Conservation (phyloP, 2,113 vertebrate genomes). For the Probosciger aterrimus region DNA sequence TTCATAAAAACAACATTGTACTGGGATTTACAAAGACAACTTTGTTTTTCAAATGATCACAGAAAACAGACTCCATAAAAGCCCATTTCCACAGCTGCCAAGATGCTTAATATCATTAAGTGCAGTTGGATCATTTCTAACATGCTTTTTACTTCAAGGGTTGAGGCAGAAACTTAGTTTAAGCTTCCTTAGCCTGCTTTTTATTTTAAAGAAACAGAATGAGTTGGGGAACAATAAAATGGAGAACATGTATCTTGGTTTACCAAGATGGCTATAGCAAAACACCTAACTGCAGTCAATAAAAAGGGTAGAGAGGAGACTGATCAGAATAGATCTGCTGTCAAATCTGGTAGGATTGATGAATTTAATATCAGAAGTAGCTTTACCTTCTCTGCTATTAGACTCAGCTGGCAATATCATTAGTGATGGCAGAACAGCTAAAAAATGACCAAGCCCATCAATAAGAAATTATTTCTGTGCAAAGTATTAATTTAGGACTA, state of each 20-base stretch:
- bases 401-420: background rate
- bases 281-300: background rate
- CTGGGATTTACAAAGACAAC: background rate
- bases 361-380: constrained; percentile 36
- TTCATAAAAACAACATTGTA: background rate
- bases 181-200: background rate
- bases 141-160: background rate
- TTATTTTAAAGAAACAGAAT: background rate
- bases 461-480: constrained; percentile 19
- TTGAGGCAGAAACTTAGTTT: background rate
- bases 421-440: constrained; percentile 2
- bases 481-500: constrained; percentile 2
- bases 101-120: background rate
- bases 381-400: constrained; percentile 9
- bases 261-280: background rate
- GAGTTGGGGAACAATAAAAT: background rate
- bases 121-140: background rate
- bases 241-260: background rate
- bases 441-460: constrained; percentile 15
- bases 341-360: constrained; percentile 2
- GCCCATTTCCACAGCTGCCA: background rate
- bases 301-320: background rate
- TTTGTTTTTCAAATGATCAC: background rate
- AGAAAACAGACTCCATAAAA: background rate
- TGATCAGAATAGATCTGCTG: background rate